phyloP scores from a whole-genome alignment of 2,888 invertebrate species.

The Phlogophora meticulosa region DNA sequence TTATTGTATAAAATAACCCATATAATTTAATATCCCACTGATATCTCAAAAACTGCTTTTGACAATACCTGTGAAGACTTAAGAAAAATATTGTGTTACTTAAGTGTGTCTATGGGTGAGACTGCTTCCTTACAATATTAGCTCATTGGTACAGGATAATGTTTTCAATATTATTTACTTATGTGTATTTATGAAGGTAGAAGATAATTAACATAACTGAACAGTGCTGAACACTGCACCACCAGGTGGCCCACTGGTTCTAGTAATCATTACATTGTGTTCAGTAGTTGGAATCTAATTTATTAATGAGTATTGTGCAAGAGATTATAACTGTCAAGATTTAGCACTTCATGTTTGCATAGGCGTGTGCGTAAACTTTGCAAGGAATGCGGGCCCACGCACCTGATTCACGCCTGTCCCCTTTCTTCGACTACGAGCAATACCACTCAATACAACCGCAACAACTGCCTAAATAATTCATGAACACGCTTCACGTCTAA shows the following conservation, averaged over 20 bases:
- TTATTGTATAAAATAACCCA: too few relatives aligned
- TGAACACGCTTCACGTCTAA: conserved; percentile 9
- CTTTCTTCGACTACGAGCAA: conserved; percentile 48
- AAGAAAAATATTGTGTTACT: too few relatives aligned
- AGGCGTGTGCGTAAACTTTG: conserved; percentile 67
- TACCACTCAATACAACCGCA: conserved; percentile 4
- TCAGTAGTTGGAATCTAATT: conserved; percentile 26
- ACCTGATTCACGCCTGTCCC: conserved; percentile 46
- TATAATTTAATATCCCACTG: too few relatives aligned
- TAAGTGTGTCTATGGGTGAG: too few relatives aligned
- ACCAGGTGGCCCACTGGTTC: conserved; percentile 24
- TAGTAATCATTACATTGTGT: conserved; percentile 35
- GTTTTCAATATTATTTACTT: conserved; percentile 8
- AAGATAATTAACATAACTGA: conserved; percentile 30
- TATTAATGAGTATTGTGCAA: conserved; percentile 63
- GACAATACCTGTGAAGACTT: too few relatives aligned
- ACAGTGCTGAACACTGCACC: conserved; percentile 13
- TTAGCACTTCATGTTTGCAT: conserved; percentile 42
- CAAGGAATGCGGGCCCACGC: conserved; percentile 63
- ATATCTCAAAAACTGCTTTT: too few relatives aligned
- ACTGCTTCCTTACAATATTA: not conserved
- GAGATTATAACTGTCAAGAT: conserved; percentile 29
- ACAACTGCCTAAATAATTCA: conserved; percentile 20
- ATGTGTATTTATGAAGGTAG: conserved; percentile 48
- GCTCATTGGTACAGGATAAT: not conserved